Evolutionary conservation across 2,113 vertebrate genomes (phyloP), one percentile per base, ranked within the genome.

Genomic region (Corvus hawaiiensis): DNA sequence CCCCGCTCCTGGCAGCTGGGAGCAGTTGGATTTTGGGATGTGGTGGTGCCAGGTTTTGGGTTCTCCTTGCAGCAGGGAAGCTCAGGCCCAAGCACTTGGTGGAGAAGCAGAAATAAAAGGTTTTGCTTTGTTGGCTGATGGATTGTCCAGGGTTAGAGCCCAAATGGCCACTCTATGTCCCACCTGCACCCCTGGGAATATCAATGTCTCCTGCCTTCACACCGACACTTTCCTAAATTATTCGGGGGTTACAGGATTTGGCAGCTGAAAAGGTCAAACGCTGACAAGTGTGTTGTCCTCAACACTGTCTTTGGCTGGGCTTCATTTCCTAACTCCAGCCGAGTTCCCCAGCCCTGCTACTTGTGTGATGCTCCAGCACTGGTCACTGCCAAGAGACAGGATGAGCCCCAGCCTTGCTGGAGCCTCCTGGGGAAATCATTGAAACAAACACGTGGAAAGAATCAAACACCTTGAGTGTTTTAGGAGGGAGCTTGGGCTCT

Each of bases 251-350:
- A 23, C 30, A 27, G 15, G 49, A 6, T 76, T 44, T 80, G 63
- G 71, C 71, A 80, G 61, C 37, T 55, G 32, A 30, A 77, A 58
- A 27, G 20, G 3, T 13, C 46, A 26, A 20, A 74, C 0, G 0
- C 18, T 59, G 44, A 48, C 1, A 2, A 2, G 20, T 0, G 0
- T 46, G n/a, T n/a, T 3, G 1, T 86, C 67, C 37, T 41, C 44
- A 58, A 2, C 9, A 1, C 12, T 75, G 35, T 1, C 1, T 35
- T 22, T 8, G 48, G 43, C 2, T 37, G 33, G 41, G 59, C 63
- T 84, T 54, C 0, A 0, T 23, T 74, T 44, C 62, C 83, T 56
- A 21, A 0, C 10, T 63, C 64, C 69, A 62, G 37, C 62, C 0
- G 0, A 20, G 24, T 26, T 28, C 46, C 5, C 14, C 54, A 12